Evolutionary conservation across 2,113 vertebrate species (phyloP), one percentile per base, ranked within the genome.

Genomic region (Fregata magnificens): DNA sequence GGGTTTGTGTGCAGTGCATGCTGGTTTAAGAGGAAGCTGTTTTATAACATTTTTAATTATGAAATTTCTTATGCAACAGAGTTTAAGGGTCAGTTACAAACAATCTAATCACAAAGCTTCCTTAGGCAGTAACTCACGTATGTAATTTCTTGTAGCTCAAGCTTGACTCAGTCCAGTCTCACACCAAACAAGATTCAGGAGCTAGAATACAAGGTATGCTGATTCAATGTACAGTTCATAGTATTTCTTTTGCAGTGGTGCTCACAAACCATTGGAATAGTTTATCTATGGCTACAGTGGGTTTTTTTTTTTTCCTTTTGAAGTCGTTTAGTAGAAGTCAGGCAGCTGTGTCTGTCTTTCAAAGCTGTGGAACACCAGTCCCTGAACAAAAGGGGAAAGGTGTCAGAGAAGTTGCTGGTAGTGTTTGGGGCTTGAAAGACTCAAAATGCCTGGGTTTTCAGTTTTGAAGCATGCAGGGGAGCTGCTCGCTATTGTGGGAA

Each of bases 41-140:
- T 91, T 63, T 67, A 40, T 83, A 91, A 94, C 56, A 42, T 47
- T 78, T 73, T 66, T 53, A 78, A 78, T 91, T 83, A 89, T 14
- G n/a, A 84, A 78, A 86, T 89, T 78, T 91, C 83, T 95, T 93
- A 86, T 24, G 81, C 83, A 94, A 84, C 24, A 3, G 47, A 74
- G 44, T 77, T 83, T 56, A 83, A 89, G 55, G 67, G 59, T 84
- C 88, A 89, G 80, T 86, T 88, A 50, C 32, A 58, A 88, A 77
- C 86, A 88, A 62, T 50, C 22, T 29, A 66, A 15, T 86, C 55
- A 40, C 50, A 63, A 50, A 78, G 65, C 83, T 88, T 94, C 86
- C 89, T 55, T 59, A 59, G 58, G 72, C 55, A 58, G 38, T 55
- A 74, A 74, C 38, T 86, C 50, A 70, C 71, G 42, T 19, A 2